A percentile compares a stretch with the other conserved stretches of the same genome.
Conservation (phyloP, 2,797 vertebrate species). For the Distichodus sexfasciatus region DNA sequence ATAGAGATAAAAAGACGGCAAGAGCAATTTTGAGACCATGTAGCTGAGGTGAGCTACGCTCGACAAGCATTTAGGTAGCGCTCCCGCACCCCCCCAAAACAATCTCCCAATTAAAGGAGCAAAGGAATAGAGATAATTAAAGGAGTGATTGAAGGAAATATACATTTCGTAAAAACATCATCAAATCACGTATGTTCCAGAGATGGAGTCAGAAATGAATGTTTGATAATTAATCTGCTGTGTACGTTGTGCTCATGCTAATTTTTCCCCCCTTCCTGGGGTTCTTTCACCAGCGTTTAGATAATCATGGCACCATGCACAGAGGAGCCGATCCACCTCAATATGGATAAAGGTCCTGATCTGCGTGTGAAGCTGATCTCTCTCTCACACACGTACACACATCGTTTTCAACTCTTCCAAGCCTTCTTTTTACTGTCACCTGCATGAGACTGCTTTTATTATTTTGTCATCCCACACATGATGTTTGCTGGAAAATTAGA, state of each 20-base stretch:
- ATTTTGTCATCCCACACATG: too few relatives aligned
- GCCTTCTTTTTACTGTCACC: background rate
- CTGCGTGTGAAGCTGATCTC: slow-evolving; percentile 44
- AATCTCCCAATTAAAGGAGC: background rate
- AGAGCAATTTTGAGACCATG: background rate
- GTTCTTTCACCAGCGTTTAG: slow-evolving; percentile 12
- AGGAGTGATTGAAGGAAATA: too few relatives aligned
- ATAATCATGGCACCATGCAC: slow-evolving; percentile 17
- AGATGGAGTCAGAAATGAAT: background rate
- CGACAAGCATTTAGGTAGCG: background rate
- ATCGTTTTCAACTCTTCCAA: background rate
- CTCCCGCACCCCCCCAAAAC: background rate
- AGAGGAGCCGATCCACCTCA: slow-evolving; percentile 43
- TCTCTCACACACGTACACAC: background rate
- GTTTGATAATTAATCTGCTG: slow-evolving; percentile 10
- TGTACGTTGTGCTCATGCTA: background rate
- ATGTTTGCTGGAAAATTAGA: too few relatives aligned
- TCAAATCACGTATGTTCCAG: background rate
- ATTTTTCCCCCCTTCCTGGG: background rate
- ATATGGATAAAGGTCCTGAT: slow-evolving; percentile 27
- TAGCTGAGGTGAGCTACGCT: background rate
- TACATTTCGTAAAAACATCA: too few relatives aligned
- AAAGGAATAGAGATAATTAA: background rate
- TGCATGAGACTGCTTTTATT: too few relatives aligned
- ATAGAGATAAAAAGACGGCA: background rate